phyloP scores from a whole-genome alignment of 1,140 invertebrate species.

The Cotesia chilonis region DNA sequence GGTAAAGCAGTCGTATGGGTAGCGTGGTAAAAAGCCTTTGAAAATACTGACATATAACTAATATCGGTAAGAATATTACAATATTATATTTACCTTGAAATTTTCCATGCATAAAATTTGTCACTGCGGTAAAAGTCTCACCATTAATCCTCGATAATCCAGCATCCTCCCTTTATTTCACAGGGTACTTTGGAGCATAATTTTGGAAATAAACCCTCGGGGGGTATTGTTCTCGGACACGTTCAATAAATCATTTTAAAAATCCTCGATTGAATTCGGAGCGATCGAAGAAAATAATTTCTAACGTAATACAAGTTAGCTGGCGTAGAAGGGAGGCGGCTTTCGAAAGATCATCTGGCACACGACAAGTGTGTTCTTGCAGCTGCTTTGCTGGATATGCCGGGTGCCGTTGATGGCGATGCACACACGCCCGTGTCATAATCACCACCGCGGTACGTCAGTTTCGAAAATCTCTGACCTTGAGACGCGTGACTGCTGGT shows the following conservation, averaged over 20 bases:
- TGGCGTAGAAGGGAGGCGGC: not conserved
- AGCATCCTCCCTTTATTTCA: no score
- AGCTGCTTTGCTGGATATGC: constrained; percentile 10
- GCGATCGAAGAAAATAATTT: not conserved
- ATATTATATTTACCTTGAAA: no score
- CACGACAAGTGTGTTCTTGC: constrained; percentile 23
- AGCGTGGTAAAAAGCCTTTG: not conserved
- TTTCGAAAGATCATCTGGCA: constrained; percentile 25
- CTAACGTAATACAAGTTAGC: not conserved
- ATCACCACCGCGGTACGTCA: not conserved
- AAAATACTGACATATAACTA: not conserved
- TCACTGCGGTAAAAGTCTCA: no score
- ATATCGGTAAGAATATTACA: no score
- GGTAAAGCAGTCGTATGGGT: not conserved
- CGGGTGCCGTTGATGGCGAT: constrained; percentile 8
- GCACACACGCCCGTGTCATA: no score
- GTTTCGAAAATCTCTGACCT: constrained; percentile 10
- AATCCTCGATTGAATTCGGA: no score
- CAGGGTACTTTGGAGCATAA: no score
- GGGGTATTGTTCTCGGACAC: not conserved
- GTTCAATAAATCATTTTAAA: constrained; percentile 10
- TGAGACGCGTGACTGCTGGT: not conserved
- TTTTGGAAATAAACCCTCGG: no score
- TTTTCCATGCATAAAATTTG: no score
- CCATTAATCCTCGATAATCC: no score